Evolutionary conservation across 2,888 invertebrate species (phyloP), one percentile per base, ranked within the genome.

Genomic region (Eledona agricola): DNA sequence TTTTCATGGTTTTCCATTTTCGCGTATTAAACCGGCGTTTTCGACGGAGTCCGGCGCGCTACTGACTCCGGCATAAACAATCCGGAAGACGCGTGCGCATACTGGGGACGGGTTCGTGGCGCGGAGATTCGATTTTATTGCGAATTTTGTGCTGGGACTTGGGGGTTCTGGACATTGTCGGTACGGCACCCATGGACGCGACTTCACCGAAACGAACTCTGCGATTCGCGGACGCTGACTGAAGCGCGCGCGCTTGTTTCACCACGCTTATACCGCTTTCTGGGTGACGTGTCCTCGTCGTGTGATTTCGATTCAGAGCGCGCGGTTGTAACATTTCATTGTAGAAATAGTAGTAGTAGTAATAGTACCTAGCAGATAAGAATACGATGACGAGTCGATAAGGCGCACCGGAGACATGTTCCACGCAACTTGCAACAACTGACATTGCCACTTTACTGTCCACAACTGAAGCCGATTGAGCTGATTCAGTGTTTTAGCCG

Each of bases 1-100:
- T n/a, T n/a, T n/a, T n/a, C n/a, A n/a, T n/a, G n/a, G 9, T 75
- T 68, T 51, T 72, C 70, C 67, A 68, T 69, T 57, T 60, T 72
- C 31, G 16, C 42, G 7, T 19, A 1, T 11, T 7, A 46, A 45
- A 45, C 26, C 26, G 34, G 46, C 35, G 35, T 38, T 50, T 28
- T 29, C 31, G 32, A 23, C 25, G 13, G 31, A 50, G 25, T 50
- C 40, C 37, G 25, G 31, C 49, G 49, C 32, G 37, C 40, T 40
- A 37, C 29, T 47, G 37, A 37, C n/a, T 15, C 10, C 15, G 25
- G 26, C 22, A 29, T 35, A 29, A 28, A 16, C 6, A 13, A n/a
- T n/a, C n/a, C 10, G 7, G n/a, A 11, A 4, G 34, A 34, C 29
- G 47, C 32, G 32, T 50, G 40, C 47, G 49, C 25, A 4, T 38